These are phyloP conservation scores for Trichomalopsis sarcophagae DNA, from an alignment of 1,140 invertebrate species.

Conservation along the genomic window DNA sequence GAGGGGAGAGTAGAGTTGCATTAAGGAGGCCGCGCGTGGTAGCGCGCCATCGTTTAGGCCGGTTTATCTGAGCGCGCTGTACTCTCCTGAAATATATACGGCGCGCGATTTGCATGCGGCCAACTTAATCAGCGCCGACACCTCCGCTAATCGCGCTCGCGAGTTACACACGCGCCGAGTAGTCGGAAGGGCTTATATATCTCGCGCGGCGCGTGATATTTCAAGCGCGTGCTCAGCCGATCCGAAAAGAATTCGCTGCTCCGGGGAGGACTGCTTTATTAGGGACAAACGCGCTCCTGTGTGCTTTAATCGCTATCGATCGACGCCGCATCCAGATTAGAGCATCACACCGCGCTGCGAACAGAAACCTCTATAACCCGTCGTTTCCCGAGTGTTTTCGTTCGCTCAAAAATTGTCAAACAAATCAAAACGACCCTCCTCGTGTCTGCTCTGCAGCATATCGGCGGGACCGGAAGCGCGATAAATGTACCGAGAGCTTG, in stretches of 20 bases:
- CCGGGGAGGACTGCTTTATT: neutral
- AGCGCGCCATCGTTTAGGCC: constrained; percentile 39
- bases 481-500: constrained; percentile 52
- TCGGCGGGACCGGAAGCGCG: constrained; percentile 17
- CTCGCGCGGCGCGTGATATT: neutral
- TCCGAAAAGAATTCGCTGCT: neutral
- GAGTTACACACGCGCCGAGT: neutral
- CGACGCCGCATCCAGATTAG: too few relatives aligned
- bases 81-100: constrained; percentile 43
- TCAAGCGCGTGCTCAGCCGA: neutral
- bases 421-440: neutral
- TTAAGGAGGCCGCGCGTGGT: constrained; percentile 32
- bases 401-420: neutral
- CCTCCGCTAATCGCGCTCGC: constrained; percentile 48
- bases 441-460: neutral
- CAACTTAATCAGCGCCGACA: constrained; percentile 68
- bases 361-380: too few relatives aligned
- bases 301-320: too few relatives aligned
- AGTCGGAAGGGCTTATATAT: constrained; percentile 12
- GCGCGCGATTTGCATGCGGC: constrained; percentile 66
- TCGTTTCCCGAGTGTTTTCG: too few relatives aligned
- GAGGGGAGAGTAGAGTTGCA: constrained; percentile 46
- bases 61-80: constrained; percentile 38
- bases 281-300: neutral
- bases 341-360: too few relatives aligned